A percentile compares a stretch with the other conserved stretches of the same genome.
phyloP scores from a whole-genome alignment of 1,140 invertebrate species.

The Coptotermes formosanus region DNA sequence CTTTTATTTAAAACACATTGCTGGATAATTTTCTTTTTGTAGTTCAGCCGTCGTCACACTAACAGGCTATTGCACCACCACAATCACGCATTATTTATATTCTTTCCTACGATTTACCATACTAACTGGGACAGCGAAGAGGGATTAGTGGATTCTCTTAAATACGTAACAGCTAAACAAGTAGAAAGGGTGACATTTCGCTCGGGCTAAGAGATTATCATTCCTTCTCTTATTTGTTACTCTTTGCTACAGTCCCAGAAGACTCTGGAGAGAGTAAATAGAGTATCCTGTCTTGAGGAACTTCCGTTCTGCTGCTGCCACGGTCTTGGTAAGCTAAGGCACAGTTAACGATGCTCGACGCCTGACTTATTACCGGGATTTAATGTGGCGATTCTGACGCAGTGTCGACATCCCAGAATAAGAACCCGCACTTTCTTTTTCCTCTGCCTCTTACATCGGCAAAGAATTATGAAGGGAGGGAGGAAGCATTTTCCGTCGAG shows the following conservation, averaged over 20 bases:
- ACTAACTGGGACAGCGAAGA: no score
- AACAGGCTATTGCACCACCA: no score
- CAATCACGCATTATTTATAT: no score
- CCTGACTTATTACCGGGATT: neutral
- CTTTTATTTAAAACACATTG: no score
- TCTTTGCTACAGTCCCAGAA: no score
- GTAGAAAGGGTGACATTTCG: neutral
- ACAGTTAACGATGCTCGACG: neutral
- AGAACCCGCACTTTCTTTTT: neutral
- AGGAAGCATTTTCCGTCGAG: neutral
- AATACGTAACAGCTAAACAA: neutral
- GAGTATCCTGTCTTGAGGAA: neutral
- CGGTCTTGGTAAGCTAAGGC: neutral
- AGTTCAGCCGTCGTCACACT: no score
- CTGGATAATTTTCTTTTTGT: no score
- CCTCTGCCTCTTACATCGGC: neutral
- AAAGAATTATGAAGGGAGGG: neutral
- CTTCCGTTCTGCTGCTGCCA: neutral
- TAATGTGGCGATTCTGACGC: conserved; percentile 17
- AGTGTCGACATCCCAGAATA: neutral
- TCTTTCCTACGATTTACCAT: no score
- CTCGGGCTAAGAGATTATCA: neutral
- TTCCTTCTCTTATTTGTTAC: neutral
- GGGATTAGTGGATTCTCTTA: no score
- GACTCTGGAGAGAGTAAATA: no score